phyloP scores from a whole-genome alignment of 2,888 invertebrate genomes.

The Esperia sulphurella region DNA sequence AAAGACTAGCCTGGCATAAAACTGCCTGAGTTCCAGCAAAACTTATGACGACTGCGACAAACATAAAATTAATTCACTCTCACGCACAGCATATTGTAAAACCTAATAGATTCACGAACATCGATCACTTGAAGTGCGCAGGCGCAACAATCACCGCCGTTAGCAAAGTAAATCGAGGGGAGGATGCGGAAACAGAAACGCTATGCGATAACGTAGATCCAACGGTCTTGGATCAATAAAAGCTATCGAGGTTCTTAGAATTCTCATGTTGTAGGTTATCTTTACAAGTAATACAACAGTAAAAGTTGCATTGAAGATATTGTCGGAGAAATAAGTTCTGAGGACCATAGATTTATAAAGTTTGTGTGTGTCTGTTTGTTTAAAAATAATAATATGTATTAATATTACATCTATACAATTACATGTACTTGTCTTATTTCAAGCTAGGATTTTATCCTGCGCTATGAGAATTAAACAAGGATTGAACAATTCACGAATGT shows the following conservation, averaged over 20 bases:
- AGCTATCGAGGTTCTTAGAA: background rate
- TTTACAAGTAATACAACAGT: background rate
- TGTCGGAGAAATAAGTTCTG: no score
- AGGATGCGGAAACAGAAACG: conserved; percentile 55
- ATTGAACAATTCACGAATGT: no score
- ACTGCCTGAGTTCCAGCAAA: no score
- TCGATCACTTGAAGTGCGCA: conserved; percentile 42
- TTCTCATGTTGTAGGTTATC: no score
- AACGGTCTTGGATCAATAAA: conserved; percentile 9
- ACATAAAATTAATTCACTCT: conserved; percentile 25
- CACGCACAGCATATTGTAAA: conserved; percentile 35
- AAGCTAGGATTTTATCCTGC: no score
- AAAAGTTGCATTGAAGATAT: background rate
- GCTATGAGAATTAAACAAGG: no score
- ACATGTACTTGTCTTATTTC: no score
- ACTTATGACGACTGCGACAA: background rate
- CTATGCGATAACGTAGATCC: conserved; percentile 17
- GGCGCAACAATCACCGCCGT: conserved; percentile 53
- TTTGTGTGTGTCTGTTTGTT: no score
- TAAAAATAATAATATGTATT: no score
- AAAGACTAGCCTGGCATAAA: no score
- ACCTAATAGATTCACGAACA: conserved; percentile 44
- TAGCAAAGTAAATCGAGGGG: conserved; percentile 64
- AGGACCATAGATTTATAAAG: background rate
- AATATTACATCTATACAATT: no score